A percentile compares a stretch with the other conserved stretches of the same genome.
phyloP scores from a whole-genome alignment of 2,113 vertebrate species.

The Cheilinus undulatus region DNA sequence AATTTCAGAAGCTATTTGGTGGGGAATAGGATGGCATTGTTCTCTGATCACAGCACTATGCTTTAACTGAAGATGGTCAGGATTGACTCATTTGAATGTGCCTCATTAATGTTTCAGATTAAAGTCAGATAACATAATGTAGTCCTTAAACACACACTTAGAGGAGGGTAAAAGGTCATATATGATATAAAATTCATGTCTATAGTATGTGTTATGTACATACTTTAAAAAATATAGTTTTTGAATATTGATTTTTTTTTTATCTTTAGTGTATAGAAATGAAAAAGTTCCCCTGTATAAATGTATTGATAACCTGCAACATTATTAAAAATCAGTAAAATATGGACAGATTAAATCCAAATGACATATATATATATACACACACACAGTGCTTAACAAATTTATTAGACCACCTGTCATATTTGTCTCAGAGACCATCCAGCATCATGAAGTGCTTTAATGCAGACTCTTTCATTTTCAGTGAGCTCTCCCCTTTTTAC shows the following conservation, averaged over 20 bases:
- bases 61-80: slow-evolving; percentile 38
- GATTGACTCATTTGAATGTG: slow-evolving; percentile 18
- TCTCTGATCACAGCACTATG: slow-evolving; percentile 25
- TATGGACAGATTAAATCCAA: too few relatives aligned
- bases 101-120: neutral
- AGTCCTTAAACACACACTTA: neutral
- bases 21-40: slow-evolving; percentile 14
- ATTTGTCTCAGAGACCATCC: too few relatives aligned
- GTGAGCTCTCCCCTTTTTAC: too few relatives aligned
- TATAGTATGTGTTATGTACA: neutral
- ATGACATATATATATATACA: too few relatives aligned
- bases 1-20: slow-evolving; percentile 11
- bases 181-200: neutral
- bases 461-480: too few relatives aligned
- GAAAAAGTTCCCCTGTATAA: too few relatives aligned
- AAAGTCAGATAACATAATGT: slow-evolving; percentile 13
- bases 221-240: neutral
- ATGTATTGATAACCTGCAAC: too few relatives aligned
- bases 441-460: too few relatives aligned
- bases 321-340: too few relatives aligned
- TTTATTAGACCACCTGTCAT: too few relatives aligned
- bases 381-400: too few relatives aligned
- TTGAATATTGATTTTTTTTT: neutral
- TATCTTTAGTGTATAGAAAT: too few relatives aligned
- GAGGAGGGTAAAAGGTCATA: neutral